These are phyloP conservation scores for Perca schrenkii DNA, from an alignment of 2,113 vertebrate species.

Conservation along the genomic window DNA sequence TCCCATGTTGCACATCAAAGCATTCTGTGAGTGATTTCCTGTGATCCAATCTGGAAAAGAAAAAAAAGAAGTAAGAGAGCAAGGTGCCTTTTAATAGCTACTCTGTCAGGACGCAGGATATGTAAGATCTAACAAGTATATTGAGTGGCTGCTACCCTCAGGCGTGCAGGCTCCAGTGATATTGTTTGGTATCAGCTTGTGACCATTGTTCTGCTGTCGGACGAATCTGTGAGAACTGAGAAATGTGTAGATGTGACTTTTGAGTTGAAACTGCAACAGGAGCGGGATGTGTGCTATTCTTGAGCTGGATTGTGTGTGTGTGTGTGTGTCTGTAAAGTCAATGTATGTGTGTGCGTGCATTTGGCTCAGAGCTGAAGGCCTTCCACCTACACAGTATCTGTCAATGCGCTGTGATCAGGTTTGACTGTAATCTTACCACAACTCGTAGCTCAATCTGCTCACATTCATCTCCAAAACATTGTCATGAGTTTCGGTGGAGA, in stretches of 20 bases:
- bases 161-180: constrained; percentile 19
- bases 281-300: background rate
- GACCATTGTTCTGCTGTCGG: constrained; percentile 22
- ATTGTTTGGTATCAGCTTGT: constrained; percentile 27
- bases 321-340: background rate
- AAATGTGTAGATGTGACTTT: constrained; percentile 43
- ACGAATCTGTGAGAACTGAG: constrained; percentile 43
- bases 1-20: constrained; percentile 45
- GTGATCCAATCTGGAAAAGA: constrained; percentile 33
- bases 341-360: constrained; percentile 10
- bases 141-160: constrained; percentile 19
- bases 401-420: constrained; percentile 43
- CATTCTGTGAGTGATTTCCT: constrained; percentile 35
- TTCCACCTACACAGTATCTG: constrained; percentile 58
- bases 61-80: constrained; percentile 32
- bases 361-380: constrained; percentile 37
- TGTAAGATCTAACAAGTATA: constrained; percentile 44
- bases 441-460: constrained; percentile 18
- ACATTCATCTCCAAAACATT: constrained; percentile 43
- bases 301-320: constrained; percentile 12
- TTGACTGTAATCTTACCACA: constrained; percentile 63
- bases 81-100: constrained; percentile 54
- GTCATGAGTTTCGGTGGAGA: constrained; percentile 62
- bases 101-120: constrained; percentile 28
- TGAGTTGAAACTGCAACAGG: constrained; percentile 47